A percentile compares a stretch with the other conserved stretches of the same genome.
Evolutionary conservation across 2,888 invertebrate genomes (phyloP).

Genomic region (Villa cingulata): DNA sequence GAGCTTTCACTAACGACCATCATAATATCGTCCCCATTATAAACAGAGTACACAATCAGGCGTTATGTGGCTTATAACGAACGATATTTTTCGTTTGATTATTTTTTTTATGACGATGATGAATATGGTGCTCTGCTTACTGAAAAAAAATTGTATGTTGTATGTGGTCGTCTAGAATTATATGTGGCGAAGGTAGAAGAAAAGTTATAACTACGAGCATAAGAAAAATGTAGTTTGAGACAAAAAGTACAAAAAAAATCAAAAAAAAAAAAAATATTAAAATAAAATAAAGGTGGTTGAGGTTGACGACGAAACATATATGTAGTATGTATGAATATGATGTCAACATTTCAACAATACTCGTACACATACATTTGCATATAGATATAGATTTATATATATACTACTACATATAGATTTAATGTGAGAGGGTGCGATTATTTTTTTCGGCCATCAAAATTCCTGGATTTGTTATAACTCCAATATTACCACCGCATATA

Average conservation of each 20-base stretch:
- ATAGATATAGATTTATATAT: background rate
- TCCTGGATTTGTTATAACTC: background rate
- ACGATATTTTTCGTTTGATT: no score
- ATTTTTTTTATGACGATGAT: background rate
- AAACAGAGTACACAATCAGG: no score
- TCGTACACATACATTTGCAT: background rate
- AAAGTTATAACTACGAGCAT: no score
- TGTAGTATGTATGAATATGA: no score
- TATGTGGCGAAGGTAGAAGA: background rate
- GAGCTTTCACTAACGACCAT: slow-evolving; percentile 5
- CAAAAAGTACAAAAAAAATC: no score
- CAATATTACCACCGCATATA: background rate
- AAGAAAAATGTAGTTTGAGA: no score
- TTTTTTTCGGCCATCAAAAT: slow-evolving; percentile 6
- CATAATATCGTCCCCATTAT: no score
- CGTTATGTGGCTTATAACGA: no score
- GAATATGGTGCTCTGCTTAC: no score
- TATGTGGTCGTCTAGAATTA: slow-evolving; percentile 1
- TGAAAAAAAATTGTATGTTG: slow-evolving; percentile 1
- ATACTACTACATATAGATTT: background rate
- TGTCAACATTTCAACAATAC: slow-evolving; percentile 2
- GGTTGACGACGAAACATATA: background rate
- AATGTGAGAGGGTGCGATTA: slow-evolving; percentile 7
- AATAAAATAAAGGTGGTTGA: background rate
- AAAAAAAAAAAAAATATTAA: no score